Base-by-base conservation (phyloP, 2,888 invertebrate genomes). In the Lordiphosa fenestrarum region DNA sequence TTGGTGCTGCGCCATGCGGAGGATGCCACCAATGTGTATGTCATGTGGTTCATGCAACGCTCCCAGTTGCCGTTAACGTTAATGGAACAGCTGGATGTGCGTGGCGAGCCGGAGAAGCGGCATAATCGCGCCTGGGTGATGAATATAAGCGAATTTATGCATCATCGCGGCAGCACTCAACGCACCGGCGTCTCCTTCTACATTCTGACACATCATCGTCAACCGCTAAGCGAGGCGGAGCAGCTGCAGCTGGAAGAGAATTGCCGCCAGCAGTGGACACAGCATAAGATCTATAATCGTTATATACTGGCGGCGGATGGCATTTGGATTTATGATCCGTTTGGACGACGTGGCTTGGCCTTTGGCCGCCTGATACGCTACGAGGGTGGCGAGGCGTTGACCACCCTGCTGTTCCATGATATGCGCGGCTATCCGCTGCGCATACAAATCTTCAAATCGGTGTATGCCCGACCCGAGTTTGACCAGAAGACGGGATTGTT, bases 391-490 rank as follows among this genome's bases (percentile, higher is more conserved):
- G 60, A 69, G 19, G 49, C 75, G 0, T 35, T 88, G 42, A 61
- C 67, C 23, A 60, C 35, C 1, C 49, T 74, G 2, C 40, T 88
- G 15, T 88, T 89, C 51, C 73, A 76, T 10, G 64, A 90, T 33
- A 84, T 90, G 83, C 83, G 78, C 10, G 87, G 88, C 3, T 90
- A 89, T 83, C 89, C 89, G 3, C 6, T 90, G 44, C 77, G 85
- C n/a, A 67, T 89, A 23, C 89, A 90, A 66, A 78, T 89, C 33
- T 90, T 90, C 53, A 76, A 67, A 58, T 89, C 90, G 0, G 88
- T 88, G 4, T 89, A 86, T 63, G 73, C 88, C 0, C 72, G 84
- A 1, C 86, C 88, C 0, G 10, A 69, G 2, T 7, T 78, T 3
- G 82, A 87, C 52, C 23, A 30, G 0, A 4, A 36, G 3, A 77